Evolutionary conservation across 1,140 invertebrate species (phyloP).

Genomic region (Polypedilum vanderplanki): DNA sequence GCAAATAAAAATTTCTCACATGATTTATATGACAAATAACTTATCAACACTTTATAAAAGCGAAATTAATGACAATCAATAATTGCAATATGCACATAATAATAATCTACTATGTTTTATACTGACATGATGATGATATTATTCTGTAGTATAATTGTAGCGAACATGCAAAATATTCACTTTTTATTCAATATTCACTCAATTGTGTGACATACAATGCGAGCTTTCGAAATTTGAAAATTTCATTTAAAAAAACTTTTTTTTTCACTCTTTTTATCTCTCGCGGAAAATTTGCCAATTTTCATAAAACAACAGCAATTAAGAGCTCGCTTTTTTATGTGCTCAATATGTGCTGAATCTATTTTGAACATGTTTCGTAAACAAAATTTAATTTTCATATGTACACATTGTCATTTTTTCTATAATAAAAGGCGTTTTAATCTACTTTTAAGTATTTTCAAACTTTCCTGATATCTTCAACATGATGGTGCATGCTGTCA

Average conservation of each 20-base stretch:
- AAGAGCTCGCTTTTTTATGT: conserved; percentile 23
- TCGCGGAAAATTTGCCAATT: not conserved
- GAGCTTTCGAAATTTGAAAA: not conserved
- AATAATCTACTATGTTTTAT: conserved; percentile 14
- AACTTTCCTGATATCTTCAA: not conserved
- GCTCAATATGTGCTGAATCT: conserved; percentile 19
- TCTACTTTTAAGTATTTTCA: not conserved
- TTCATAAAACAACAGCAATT: conserved; percentile 27
- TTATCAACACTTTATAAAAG: not conserved
- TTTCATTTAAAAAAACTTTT: conserved; percentile 6
- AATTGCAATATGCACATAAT: conserved; percentile 18
- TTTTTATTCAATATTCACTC: not conserved
- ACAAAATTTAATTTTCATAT: too few species aligned
- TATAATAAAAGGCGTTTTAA: not conserved
- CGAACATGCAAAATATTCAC: too few species aligned
- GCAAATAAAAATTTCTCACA: not conserved
- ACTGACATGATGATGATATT: conserved; percentile 12
- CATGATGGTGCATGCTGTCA: not conserved
- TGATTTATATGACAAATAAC: conserved; percentile 14
- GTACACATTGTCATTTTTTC: not conserved
- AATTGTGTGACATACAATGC: conserved; percentile 6
- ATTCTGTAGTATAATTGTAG: not conserved
- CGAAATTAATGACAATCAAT: conserved; percentile 13
- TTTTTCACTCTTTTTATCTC: not conserved
- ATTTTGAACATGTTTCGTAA: not conserved